These are phyloP conservation scores for Microctonus aethiopoides DNA, from an alignment of 2,888 invertebrate genomes.

Conservation along the genomic window DNA sequence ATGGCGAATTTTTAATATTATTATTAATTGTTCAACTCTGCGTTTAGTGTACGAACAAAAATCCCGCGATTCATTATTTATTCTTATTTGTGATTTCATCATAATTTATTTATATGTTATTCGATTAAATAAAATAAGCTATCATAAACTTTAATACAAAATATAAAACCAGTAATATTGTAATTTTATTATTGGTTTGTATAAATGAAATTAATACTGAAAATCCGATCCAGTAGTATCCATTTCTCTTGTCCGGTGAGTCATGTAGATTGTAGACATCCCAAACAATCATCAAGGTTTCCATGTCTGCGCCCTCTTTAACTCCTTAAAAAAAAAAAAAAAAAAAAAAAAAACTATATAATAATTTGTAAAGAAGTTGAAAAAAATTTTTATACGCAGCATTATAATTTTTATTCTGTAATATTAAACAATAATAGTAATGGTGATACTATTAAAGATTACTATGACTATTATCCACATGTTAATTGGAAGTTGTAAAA, in stretches of 20 bases:
- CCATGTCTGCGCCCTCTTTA: not conserved
- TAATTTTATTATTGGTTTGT: not conserved
- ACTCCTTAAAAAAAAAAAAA: too few relatives aligned
- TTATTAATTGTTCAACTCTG: not conserved
- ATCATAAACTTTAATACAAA: not conserved
- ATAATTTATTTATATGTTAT: not conserved
- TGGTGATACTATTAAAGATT: too few relatives aligned
- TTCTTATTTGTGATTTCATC: not conserved
- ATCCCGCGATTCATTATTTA: conserved; percentile 14
- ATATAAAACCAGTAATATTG: not conserved
- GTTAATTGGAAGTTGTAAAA: not conserved
- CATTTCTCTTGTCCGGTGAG: not conserved
- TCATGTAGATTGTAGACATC: not conserved
- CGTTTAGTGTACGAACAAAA: conserved; percentile 6
- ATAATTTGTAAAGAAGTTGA: not conserved
- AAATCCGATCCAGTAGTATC: not conserved
- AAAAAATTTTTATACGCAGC: not conserved
- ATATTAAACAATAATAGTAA: not conserved
- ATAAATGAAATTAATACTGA: not conserved
- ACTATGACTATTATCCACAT: not conserved
- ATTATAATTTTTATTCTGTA: not conserved
- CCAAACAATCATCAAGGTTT: conserved; percentile 1
- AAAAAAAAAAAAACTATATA: too few relatives aligned
- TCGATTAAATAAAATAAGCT: not conserved
- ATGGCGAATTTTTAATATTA: conserved; percentile 6